A percentile compares a stretch with the other conserved stretches of the same genome.
These are phyloP conservation scores for Dromius quadrimaculatus DNA, from an alignment of 2,888 invertebrate species.

Conservation along the genomic window DNA sequence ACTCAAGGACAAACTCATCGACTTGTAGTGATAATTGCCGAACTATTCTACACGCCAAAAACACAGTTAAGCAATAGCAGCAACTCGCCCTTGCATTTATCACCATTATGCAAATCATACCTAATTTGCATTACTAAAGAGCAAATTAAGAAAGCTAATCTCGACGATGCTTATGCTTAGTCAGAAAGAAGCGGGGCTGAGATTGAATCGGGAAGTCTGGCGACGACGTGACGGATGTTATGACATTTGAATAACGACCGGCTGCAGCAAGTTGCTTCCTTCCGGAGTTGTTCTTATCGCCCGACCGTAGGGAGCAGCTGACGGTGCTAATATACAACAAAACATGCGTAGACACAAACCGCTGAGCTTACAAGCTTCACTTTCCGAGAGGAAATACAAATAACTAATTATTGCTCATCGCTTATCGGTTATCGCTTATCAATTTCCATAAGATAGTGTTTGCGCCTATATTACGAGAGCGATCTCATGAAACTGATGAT, in stretches of 20 bases:
- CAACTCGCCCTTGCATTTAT: constrained; percentile 62
- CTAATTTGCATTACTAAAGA: constrained; percentile 65
- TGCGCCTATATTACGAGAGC: no score
- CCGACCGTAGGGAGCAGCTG: background rate
- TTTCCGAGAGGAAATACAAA: no score
- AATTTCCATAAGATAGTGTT: no score
- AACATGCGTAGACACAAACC: no score
- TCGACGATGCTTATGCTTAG: constrained; percentile 59
- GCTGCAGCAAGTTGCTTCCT: constrained; percentile 36
- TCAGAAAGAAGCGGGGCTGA: constrained; percentile 49
- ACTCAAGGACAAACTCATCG: constrained; percentile 53
- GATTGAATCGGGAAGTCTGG: constrained; percentile 55
- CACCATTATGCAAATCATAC: constrained; percentile 65
- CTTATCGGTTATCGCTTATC: no score
- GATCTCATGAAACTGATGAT: no score
- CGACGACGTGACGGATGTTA: constrained; percentile 61
- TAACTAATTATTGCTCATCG: no score
- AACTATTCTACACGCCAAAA: constrained; percentile 61
- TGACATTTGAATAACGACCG: constrained; percentile 54
- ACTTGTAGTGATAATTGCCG: constrained; percentile 63
- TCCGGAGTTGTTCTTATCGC: constrained; percentile 25
- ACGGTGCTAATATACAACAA: background rate
- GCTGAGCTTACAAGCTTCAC: no score
- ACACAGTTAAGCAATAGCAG: constrained; percentile 62
- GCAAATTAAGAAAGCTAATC: constrained; percentile 64